Conservation (phyloP, 2,888 invertebrate species). For the Melinaea menophilus region DNA sequence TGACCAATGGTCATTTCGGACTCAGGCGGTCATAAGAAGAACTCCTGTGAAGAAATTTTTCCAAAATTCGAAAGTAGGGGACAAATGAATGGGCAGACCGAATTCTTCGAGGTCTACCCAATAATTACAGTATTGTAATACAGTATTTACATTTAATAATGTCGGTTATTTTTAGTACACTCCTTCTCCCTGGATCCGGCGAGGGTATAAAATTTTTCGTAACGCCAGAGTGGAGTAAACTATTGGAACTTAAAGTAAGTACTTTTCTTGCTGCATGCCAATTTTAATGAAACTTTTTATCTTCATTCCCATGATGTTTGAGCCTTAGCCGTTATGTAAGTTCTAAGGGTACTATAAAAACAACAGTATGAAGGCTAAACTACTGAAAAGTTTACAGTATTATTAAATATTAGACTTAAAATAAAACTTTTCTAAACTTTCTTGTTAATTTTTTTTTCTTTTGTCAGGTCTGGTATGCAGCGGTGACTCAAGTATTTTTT, state of each 20-base stretch:
- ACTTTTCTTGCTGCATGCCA: background rate
- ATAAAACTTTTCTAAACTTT: no score
- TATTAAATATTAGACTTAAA: no score
- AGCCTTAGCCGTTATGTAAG: no score
- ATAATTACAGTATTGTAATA: background rate
- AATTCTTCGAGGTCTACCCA: no score
- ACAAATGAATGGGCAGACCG: no score
- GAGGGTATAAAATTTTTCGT: slow-evolving; percentile 88
- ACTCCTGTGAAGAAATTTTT: no score
- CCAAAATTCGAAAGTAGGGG: no score
- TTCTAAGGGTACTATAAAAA: no score
- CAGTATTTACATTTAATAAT: background rate
- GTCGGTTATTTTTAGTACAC: slow-evolving; percentile 63
- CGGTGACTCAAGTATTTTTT: slow-evolving; percentile 89
- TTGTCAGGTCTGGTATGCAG: slow-evolving; percentile 86
- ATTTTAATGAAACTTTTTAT: no score
- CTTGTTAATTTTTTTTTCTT: slow-evolving; percentile 6
- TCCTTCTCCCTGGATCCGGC: slow-evolving; percentile 83
- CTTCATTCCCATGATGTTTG: no score
- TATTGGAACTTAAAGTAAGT: slow-evolving; percentile 81
- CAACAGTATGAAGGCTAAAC: background rate
- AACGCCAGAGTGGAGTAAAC: slow-evolving; percentile 85
- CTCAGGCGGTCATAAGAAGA: no score
- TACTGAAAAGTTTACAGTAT: background rate
- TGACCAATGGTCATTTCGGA: no score